Base-by-base conservation (phyloP, 1,140 invertebrate species). In the Colletes gigas region DNA sequence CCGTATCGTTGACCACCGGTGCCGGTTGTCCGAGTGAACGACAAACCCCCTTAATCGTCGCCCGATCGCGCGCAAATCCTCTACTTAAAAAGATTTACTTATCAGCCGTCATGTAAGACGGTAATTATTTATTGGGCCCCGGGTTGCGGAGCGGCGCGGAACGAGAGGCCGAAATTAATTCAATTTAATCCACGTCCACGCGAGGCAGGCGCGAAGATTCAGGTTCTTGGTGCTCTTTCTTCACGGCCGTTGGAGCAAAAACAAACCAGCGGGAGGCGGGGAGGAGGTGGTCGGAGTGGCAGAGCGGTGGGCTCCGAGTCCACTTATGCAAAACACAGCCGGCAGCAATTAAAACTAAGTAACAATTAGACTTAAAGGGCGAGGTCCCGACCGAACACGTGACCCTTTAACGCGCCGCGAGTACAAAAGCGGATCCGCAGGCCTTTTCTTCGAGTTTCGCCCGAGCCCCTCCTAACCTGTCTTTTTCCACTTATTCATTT, bases 341-440 rank as follows among this genome's bases (percentile, higher is more conserved):
- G 50, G 65, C 72, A 75, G 84, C 88, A 89, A 91, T 91, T 91
- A 90, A 91, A 91, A 91, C 87, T 89, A 87, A 90, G 88, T 90
- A 90, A 90, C 88, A 91, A 91, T 91, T 89, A 90, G 81, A 89
- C 85, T 78, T 41, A 21, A 50, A 87, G 87, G 80, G 73, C 78
- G 87, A 83, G 70, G 78, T 89, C 87, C 84, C 87, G 75, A 71
- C 74, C 78, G 81, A 89, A 90, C 84, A 88, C 89, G 89, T 91
- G 86, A 90, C 90, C 84, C 82, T 91, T 66, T 84, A 72, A 89
- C 87, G 72, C 83, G 80, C 65, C 84, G 73, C 84, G 79, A 77
- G 79, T 81, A 88, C 77, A 82, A 83, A 62, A 70, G 57, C 74
- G 70, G 57, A 81, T 83, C 72, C 66, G 41, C 55, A 54, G 72